Percentiles rank a stretch among this genome's conserved stretches.
phyloP scores from a whole-genome alignment of 2,797 vertebrate genomes.

The Ibycter americanus region DNA sequence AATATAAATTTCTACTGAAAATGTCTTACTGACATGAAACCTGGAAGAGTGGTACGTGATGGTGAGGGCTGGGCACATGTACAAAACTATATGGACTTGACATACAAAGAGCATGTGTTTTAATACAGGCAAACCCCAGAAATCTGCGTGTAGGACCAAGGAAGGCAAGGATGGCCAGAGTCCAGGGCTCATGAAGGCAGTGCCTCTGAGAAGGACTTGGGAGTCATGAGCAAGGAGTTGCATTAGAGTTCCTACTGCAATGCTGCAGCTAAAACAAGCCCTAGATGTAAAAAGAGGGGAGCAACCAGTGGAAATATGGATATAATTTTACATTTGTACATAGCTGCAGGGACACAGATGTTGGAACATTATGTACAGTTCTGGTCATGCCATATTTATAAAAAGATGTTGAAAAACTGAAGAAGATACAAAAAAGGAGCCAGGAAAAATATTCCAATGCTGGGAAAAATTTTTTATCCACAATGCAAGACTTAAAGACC shows the following conservation, averaged over 20 bases:
- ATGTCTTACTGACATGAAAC: not conserved
- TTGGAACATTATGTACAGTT: not conserved
- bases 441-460: not conserved
- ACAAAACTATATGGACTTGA: not conserved
- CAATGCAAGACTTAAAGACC: not conserved
- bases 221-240: not conserved
- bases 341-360: not conserved
- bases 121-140: not conserved
- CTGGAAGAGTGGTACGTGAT: not conserved
- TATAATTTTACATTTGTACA: not conserved
- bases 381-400: not conserved
- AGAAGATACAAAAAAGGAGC: not conserved
- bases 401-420: slow-evolving; percentile 28
- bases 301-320: not conserved
- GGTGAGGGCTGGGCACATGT: not conserved
- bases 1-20: not conserved
- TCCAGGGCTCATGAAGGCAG: not conserved
- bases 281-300: not conserved
- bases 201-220: not conserved
- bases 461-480: not conserved
- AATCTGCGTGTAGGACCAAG: not conserved
- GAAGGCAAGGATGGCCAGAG: not conserved
- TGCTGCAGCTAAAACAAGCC: not conserved
- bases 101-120: not conserved
- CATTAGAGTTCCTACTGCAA: not conserved